Percentiles rank a stretch among this genome's conserved stretches.
Evolutionary conservation across 2,888 invertebrate genomes (phyloP).

Genomic region (Steinernema scapterisci): DNA sequence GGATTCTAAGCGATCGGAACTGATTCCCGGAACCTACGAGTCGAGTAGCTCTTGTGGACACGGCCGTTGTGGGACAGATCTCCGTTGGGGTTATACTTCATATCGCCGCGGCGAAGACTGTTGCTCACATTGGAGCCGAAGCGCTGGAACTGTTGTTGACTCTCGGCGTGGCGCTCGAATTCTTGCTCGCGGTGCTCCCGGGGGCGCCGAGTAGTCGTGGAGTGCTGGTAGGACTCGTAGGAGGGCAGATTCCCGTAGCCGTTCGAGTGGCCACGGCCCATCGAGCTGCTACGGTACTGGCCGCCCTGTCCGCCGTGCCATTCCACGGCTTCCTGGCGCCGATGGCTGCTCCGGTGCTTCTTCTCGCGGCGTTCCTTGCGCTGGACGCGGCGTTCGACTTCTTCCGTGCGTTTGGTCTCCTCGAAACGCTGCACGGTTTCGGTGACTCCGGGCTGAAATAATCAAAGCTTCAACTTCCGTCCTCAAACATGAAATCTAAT

Average conservation of each 20-base stretch:
- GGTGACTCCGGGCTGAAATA: slow-evolving; percentile 61
- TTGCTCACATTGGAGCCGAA: slow-evolving; percentile 43
- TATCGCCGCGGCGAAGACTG: slow-evolving; percentile 63
- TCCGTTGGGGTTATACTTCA: slow-evolving; percentile 65
- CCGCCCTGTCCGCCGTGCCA: slow-evolving; percentile 35
- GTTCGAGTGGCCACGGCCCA: slow-evolving; percentile 34
- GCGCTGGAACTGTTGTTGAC: slow-evolving; percentile 22
- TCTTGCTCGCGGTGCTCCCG: slow-evolving; percentile 22
- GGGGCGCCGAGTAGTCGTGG: slow-evolving; percentile 54
- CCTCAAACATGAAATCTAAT: neutral
- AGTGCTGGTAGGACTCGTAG: slow-evolving; percentile 53
- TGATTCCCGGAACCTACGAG: slow-evolving; percentile 44
- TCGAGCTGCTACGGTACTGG: slow-evolving; percentile 33
- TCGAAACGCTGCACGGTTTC: slow-evolving; percentile 67
- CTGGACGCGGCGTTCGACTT: slow-evolving; percentile 66
- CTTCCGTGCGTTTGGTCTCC: slow-evolving; percentile 67
- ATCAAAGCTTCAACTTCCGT: neutral
- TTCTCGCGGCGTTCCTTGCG: slow-evolving; percentile 54
- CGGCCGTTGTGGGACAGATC: slow-evolving; percentile 35
- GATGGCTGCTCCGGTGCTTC: slow-evolving; percentile 45
- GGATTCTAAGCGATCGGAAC: neutral
- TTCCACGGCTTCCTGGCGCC: slow-evolving; percentile 44
- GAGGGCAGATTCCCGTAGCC: slow-evolving; percentile 38
- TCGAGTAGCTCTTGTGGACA: slow-evolving; percentile 66
- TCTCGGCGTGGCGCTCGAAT: neutral